A percentile compares a stretch with the other conserved stretches of the same genome.
Evolutionary conservation across 2,888 invertebrate species (phyloP).

Genomic region (Nymphalis urticae): DNA sequence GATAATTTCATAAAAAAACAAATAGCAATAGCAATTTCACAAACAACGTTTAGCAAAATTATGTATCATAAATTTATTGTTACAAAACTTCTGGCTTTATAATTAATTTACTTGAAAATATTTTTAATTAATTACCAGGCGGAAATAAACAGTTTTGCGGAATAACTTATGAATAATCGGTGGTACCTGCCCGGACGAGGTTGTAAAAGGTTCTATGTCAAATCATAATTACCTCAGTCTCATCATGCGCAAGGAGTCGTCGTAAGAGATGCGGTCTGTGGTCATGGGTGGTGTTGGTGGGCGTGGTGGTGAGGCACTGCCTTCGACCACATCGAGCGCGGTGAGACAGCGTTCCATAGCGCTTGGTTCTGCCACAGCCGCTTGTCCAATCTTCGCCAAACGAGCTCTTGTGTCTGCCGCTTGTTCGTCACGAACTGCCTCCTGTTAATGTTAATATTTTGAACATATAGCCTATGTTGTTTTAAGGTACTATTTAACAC

Average conservation of each 20-base stretch:
- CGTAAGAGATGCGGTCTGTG: slow-evolving; percentile 68
- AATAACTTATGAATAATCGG: background rate
- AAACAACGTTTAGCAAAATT: no score
- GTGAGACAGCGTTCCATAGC: slow-evolving; percentile 69
- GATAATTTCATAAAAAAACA: no score
- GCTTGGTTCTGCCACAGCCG: slow-evolving; percentile 66
- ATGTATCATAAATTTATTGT: no score
- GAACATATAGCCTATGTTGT: background rate
- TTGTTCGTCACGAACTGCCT: slow-evolving; percentile 63
- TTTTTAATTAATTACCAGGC: no score
- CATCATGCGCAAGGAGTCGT: slow-evolving; percentile 58
- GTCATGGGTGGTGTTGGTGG: slow-evolving; percentile 66
- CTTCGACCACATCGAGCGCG: slow-evolving; percentile 71
- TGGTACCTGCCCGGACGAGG: no score
- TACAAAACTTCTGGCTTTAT: no score
- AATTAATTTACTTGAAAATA: no score
- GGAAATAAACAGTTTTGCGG: background rate
- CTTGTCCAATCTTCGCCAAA: slow-evolving; percentile 66
- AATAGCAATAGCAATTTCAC: no score
- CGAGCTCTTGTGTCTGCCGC: slow-evolving; percentile 60
- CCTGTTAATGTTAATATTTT: slow-evolving; percentile 43
- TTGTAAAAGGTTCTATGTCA: background rate
- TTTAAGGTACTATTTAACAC: background rate
- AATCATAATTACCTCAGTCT: slow-evolving; percentile 53
- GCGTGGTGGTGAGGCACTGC: slow-evolving; percentile 59